A percentile compares a stretch with the other conserved stretches of the same genome.
Conservation (phyloP, 2,888 invertebrate genomes). For the Eumerus sabulonum region DNA sequence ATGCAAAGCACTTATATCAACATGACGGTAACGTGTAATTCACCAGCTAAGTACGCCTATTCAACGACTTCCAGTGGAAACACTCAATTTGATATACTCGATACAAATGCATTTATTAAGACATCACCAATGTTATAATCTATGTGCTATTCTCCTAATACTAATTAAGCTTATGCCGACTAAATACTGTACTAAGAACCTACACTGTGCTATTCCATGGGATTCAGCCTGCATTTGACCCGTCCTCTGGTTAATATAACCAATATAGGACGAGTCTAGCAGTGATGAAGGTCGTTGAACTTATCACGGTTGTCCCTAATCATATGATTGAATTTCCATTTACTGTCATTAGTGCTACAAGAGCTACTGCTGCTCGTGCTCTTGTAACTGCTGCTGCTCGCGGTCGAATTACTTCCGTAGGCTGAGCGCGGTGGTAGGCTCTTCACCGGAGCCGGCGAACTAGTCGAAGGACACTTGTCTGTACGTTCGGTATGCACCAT, state of each 20-base stretch:
- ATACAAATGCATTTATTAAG: conserved; percentile 56
- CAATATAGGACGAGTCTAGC: conserved; percentile 69
- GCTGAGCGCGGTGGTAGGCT: conserved; percentile 15
- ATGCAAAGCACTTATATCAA: too few species aligned
- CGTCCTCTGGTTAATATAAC: conserved; percentile 63
- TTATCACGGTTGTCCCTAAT: conserved; percentile 75
- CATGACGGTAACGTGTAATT: too few species aligned
- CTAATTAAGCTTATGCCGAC: conserved; percentile 40
- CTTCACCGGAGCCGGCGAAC: conserved; percentile 25
- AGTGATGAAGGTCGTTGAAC: conserved; percentile 77
- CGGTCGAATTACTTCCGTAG: conserved; percentile 28
- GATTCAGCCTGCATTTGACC: conserved; percentile 26
- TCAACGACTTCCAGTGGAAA: too few species aligned
- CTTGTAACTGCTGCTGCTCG: conserved; percentile 12
- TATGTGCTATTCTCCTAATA: conserved; percentile 61
- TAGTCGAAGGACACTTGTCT: conserved; percentile 73
- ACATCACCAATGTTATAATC: conserved; percentile 62
- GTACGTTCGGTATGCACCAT: conserved; percentile 77
- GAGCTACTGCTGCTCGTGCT: conserved; percentile 52
- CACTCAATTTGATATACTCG: conserved; percentile 11
- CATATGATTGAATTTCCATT: conserved; percentile 78
- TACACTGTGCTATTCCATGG: conserved; percentile 19
- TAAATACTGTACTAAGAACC: conserved; percentile 1
- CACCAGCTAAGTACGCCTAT: too few species aligned
- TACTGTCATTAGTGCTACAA: conserved; percentile 73